Base-by-base conservation (phyloP, 2,888 invertebrate genomes). In the Tenthredo mesomela region DNA sequence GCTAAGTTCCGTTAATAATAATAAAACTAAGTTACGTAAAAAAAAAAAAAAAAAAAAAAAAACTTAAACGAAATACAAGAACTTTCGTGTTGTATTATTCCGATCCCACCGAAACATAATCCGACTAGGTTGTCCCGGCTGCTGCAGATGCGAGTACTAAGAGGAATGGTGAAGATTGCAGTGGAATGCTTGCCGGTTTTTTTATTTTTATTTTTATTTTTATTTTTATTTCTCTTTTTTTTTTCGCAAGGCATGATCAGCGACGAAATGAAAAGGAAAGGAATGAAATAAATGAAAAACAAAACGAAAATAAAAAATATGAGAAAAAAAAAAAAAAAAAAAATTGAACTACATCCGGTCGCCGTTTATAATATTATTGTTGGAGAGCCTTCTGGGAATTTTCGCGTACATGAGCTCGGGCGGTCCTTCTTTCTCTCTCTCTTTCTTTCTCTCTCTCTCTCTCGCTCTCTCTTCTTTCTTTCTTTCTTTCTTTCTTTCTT, bases 321-420 rank as follows among this genome's bases (percentile, higher is more conserved):
- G 21, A 75, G 61, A 67, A 86, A 77, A 83, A 75, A 70, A 67
- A 86, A 77, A 70, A 67, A 86, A 77, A 83, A 75, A 70, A 67
- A 86, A 77, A 83, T 80, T 18, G 80, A 80, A 50, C 85, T 78
- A 58, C 85, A 87, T 87, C 86, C 86, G 87, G 85, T 73, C 84
- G 70, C 50, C 84, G 86, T 86, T 84, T 85, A 84, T 86, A 87
- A 88, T 88, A 87, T 89, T 88, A 89, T 89, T 88, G 87, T 89
- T 86, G 80, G 75, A 85, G 78, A 85, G 84, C 84, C 85, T 85
- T 77, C 86, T 85, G 25, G 47, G 82, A 82, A 82, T 67, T 82
- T 58, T 33, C 40, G 47, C 85, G 67, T 82, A 82, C 25, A 47
- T 67, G 10, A 47, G 21, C 43, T 84, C 37, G 10, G 70, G 33